Percentiles rank a stretch among this genome's conserved stretches.
phyloP scores from a whole-genome alignment of 2,113 vertebrate genomes.

The Aspidoscelis tigris region DNA sequence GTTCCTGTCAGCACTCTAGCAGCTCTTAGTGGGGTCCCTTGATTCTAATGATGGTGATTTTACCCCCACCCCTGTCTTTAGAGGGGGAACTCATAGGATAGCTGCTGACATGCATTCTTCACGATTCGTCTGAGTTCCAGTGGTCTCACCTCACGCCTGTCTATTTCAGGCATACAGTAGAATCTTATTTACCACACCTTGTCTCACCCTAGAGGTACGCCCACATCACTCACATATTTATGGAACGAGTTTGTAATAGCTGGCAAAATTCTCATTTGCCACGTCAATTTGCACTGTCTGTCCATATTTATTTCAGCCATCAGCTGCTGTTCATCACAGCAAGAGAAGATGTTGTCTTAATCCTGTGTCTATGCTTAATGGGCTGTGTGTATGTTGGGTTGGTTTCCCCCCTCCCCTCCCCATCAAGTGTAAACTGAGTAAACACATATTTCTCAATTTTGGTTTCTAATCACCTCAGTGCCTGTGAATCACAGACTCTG shows the following conservation, averaged over 20 bases:
- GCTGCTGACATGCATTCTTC: not conserved
- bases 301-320: slow-evolving; percentile 25
- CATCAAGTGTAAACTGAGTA: slow-evolving; percentile 42
- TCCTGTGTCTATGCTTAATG: slow-evolving; percentile 56
- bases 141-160: not conserved
- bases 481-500: slow-evolving; percentile 30
- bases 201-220: not conserved
- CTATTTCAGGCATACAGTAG: not conserved
- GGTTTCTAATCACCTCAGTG: slow-evolving; percentile 26
- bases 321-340: slow-evolving; percentile 47
- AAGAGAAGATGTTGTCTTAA: slow-evolving; percentile 59
- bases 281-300: slow-evolving; percentile 40
- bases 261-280: slow-evolving; percentile 1
- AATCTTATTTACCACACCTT: not conserved
- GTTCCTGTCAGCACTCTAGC: too few species aligned
- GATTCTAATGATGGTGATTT: too few species aligned
- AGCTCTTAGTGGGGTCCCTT: too few species aligned
- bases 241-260: not conserved
- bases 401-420: not conserved
- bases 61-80: too few species aligned
- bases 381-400: slow-evolving; percentile 44
- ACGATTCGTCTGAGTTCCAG: not conserved
- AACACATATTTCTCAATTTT: slow-evolving; percentile 55
- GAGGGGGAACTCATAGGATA: too few species aligned
- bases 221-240: slow-evolving; percentile 18